Evolutionary conservation across 2,113 vertebrate species (phyloP).

Genomic region (Rhea pennata): DNA sequence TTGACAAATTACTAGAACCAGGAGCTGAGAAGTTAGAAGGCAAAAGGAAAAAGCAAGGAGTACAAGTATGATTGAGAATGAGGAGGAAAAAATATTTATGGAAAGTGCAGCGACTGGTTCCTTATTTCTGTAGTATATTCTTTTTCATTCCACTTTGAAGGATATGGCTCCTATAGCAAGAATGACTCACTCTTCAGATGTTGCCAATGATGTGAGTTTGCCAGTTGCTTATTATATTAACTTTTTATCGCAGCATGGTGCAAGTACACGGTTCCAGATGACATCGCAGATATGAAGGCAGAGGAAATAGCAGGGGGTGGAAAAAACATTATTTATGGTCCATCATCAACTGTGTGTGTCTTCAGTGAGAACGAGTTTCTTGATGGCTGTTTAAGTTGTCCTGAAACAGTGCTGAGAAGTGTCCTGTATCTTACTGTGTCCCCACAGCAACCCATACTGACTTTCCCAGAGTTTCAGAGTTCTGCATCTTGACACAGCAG

Average conservation of each 20-base stretch:
- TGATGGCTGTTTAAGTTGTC: not conserved
- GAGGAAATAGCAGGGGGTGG: not conserved
- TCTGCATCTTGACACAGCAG: not conserved
- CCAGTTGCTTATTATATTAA: not conserved
- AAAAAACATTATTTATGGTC: not conserved
- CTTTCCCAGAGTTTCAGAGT: not conserved
- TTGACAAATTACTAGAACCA: conserved; percentile 52
- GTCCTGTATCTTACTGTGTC: not conserved
- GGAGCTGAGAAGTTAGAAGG: conserved; percentile 26
- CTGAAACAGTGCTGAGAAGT: not conserved
- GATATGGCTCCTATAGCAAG: conserved; percentile 18
- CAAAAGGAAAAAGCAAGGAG: conserved; percentile 8
- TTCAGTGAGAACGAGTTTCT: not conserved
- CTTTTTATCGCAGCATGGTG: conserved; percentile 45
- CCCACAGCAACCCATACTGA: not conserved
- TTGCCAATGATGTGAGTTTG: not conserved
- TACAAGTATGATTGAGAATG: not conserved
- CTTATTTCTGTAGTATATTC: conserved; percentile 25
- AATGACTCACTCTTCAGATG: conserved; percentile 14
- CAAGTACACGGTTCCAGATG: not conserved
- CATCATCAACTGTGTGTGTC: not conserved
- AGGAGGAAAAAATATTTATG: conserved; percentile 43
- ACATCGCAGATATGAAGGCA: not conserved
- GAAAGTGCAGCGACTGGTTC: conserved; percentile 30
- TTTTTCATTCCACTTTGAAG: conserved; percentile 29